Conservation (phyloP, 2,797 vertebrate genomes). For the Monodelphis domestica region DNA sequence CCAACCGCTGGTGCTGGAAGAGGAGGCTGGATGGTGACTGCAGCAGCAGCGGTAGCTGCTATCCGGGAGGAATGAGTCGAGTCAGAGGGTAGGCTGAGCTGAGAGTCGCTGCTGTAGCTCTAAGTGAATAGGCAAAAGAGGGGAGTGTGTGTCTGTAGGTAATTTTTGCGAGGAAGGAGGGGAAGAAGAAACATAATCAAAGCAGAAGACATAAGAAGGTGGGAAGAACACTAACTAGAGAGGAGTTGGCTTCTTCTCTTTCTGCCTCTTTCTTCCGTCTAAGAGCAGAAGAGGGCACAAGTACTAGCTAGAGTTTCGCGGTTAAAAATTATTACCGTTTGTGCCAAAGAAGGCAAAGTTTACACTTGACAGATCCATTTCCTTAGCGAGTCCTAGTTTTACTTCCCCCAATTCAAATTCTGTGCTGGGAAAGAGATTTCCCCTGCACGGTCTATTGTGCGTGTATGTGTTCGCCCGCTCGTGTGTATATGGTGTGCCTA, state of each 20-base stretch:
- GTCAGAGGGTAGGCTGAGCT: not conserved
- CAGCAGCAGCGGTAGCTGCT: not conserved
- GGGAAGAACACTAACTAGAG: not conserved
- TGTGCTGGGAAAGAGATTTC: not conserved
- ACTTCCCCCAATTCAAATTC: not conserved
- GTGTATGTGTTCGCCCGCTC: not conserved
- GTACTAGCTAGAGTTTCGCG: not conserved
- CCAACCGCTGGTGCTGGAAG: not conserved
- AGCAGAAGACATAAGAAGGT: not conserved
- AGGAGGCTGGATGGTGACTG: not conserved
- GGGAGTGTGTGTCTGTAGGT: not conserved
- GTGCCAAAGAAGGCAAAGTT: constrained; percentile 41
- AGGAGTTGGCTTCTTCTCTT: not conserved
- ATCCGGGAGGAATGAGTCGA: not conserved
- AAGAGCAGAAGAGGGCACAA: not conserved
- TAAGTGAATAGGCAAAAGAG: not conserved
- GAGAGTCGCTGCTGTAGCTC: not conserved
- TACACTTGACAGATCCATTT: not conserved
- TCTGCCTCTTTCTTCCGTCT: not conserved
- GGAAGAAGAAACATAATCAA: not conserved
- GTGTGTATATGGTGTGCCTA: constrained; percentile 60
- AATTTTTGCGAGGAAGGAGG: too few species aligned
- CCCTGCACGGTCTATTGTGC: not conserved
- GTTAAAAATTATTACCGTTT: constrained; percentile 30
- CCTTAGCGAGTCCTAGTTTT: not conserved